Conservation (phyloP, 2,888 invertebrate species). For the Lydus trimaculatus region DNA sequence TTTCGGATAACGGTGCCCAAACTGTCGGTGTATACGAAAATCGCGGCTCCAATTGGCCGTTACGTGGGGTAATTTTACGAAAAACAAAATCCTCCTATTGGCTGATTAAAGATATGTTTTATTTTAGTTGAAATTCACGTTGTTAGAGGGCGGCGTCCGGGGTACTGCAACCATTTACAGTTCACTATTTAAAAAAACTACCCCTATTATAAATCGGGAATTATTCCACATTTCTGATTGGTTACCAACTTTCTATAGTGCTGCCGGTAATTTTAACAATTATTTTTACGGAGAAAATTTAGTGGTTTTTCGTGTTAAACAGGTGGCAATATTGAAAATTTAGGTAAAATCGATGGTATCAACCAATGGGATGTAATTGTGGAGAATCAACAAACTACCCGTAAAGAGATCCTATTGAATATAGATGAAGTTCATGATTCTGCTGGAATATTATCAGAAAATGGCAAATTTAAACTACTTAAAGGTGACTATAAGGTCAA, state of each 20-base stretch:
- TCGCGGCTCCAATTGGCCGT: constrained; percentile 80
- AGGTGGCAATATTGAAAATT: constrained; percentile 56
- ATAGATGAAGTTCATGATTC: constrained; percentile 53
- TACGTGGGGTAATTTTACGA: constrained; percentile 71
- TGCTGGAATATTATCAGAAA: constrained; percentile 53
- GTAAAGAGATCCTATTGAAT: constrained; percentile 48
- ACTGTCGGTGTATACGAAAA: constrained; percentile 74
- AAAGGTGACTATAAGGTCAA: constrained; percentile 39
- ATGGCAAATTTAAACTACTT: constrained; percentile 52
- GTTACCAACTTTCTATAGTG: constrained; percentile 73
- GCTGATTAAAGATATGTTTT: neutral
- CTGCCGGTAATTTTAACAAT: constrained; percentile 46
- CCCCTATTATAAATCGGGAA: constrained; percentile 63
- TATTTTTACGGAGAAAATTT: too few species aligned
- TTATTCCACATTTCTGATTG: constrained; percentile 85
- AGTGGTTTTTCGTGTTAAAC: neutral
- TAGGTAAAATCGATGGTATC: constrained; percentile 55
- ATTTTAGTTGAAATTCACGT: constrained; percentile 72
- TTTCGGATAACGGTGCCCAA: constrained; percentile 89
- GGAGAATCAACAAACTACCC: constrained; percentile 33
- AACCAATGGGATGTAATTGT: constrained; percentile 55
- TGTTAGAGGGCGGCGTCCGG: constrained; percentile 87
- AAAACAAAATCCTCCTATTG: too few species aligned
- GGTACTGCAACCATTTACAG: constrained; percentile 81
- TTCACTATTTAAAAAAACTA: constrained; percentile 63